phyloP scores from a whole-genome alignment of 2,797 vertebrate species.

The Hybognathus amarus region DNA sequence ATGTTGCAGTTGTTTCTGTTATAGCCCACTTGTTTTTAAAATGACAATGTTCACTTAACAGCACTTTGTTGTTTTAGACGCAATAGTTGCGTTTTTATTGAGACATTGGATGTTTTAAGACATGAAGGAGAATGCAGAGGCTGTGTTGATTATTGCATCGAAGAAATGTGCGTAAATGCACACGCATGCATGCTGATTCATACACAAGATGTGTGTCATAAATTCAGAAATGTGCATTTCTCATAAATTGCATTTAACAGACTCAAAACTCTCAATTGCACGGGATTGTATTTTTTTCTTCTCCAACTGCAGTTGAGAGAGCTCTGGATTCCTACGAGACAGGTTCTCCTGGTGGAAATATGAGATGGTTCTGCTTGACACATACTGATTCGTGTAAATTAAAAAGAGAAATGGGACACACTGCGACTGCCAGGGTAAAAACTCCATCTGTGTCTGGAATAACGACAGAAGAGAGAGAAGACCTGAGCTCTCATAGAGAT shows the following conservation, averaged over 20 bases:
- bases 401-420: constrained; percentile 69
- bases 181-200: background rate
- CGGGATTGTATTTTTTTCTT: background rate
- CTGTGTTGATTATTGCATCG: constrained; percentile 9
- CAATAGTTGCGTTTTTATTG: background rate
- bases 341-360: constrained; percentile 70
- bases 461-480: constrained; percentile 46
- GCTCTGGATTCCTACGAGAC: constrained; percentile 72
- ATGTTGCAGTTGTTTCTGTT: constrained; percentile 2
- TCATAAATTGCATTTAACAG: background rate
- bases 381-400: constrained; percentile 72
- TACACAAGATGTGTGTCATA: background rate
- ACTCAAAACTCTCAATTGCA: background rate
- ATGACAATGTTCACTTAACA: background rate
- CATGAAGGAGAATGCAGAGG: background rate
- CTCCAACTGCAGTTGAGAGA: constrained; percentile 15
- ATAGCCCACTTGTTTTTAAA: background rate
- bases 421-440: constrained; percentile 57
- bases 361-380: constrained; percentile 63
- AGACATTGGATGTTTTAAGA: background rate
- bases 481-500: constrained; percentile 14
- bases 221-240: background rate
- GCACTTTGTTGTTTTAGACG: background rate
- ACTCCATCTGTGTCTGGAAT: constrained; percentile 59
- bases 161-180: constrained; percentile 21